Conservation (phyloP, 2,888 invertebrate genomes). For the Idaea straminata region DNA sequence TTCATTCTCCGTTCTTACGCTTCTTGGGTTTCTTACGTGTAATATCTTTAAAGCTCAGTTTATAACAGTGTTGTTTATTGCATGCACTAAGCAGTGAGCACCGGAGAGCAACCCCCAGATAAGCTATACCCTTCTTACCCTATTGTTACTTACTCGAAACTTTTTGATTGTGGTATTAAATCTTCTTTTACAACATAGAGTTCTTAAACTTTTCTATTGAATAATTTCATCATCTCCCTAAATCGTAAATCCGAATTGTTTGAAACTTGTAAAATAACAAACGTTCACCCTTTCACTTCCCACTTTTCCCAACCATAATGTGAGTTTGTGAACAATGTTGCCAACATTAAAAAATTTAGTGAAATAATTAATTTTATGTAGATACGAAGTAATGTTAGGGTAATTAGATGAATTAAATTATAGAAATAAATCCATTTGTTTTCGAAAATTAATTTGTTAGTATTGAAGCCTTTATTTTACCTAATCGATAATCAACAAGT, state of each 20-base stretch:
- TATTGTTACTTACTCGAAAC: neutral
- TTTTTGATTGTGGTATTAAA: neutral
- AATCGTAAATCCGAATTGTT: neutral
- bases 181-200: neutral
- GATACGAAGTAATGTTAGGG: neutral
- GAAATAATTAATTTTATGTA: neutral
- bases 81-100: neutral
- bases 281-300: neutral
- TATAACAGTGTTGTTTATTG: neutral
- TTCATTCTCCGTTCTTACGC: neutral
- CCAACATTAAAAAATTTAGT: neutral
- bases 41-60: neutral
- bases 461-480: no score
- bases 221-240: slow-evolving; percentile 1
- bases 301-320: neutral
- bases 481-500: no score
- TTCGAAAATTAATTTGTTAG: no score
- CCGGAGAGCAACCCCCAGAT: neutral
- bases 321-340: slow-evolving; percentile 1
- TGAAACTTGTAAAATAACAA: neutral
- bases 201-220: neutral
- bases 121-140: neutral
- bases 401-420: neutral
- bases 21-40: neutral
- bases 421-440: neutral